Base-by-base conservation (phyloP, 1,140 invertebrate genomes). In the Diorhabda sublineata region DNA sequence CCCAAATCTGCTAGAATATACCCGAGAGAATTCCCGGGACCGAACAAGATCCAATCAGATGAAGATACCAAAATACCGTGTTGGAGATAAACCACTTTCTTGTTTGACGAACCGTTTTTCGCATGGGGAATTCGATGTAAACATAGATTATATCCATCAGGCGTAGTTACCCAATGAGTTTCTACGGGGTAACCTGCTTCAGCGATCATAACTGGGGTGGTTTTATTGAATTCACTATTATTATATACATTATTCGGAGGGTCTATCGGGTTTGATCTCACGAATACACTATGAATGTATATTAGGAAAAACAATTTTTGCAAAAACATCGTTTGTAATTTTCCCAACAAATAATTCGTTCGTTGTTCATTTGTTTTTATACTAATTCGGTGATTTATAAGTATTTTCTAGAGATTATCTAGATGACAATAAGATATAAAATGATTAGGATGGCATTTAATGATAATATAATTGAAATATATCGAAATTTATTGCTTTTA, bases 61-160 rank as follows among this genome's bases (percentile, higher is more conserved):
- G 90, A 88, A 69, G 86, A 88, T 4, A 84, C 84, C 0, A 92
- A 77, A 1, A 93, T 76, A 5, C 91, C 92, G 74, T 93, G 92
- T 78, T 90, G 89, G 3, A 92, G 65, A 60, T 85, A 83, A 4
- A 88, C 82, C 0, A 84, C 81, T 52, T 67, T 73, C 5, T 67
- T 92, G 63, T 67, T 60, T 47, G 45, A 65, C 86, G 82, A 52
- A 74, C 73, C n/a, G 11, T 8, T 67, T 63, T 58, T 68, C 26
- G 71, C 74, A 61, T 60, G n/a, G 0, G 74, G 74, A 58, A 75
- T 75, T 69, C 74, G 57, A 57, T 75, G 70, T 3, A 74, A 11
- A 4, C 56, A 86, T 8, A 93, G 79, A 44, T 90, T 83, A 80
- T 92, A 93, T 4, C 87, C 89, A 81, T 93, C 91, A 45, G 84